Percentiles rank a stretch among this genome's conserved stretches.
Conservation (phyloP, 1,140 invertebrate species). For the Cepaea nemoralis region DNA sequence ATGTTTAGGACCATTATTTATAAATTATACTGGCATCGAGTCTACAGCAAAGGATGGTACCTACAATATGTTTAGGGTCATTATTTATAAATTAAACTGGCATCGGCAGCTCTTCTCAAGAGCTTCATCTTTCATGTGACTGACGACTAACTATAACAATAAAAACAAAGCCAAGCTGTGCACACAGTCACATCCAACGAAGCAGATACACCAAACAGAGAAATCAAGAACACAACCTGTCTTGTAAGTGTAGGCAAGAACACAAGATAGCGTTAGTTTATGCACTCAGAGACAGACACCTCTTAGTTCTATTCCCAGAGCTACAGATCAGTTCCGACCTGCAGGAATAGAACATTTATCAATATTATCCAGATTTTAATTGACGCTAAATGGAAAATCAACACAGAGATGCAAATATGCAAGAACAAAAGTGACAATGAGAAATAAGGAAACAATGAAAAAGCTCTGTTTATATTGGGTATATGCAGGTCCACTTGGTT, state of each 20-base stretch:
- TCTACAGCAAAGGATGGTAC: too few species aligned
- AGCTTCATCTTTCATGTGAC: too few species aligned
- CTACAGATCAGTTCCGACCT: slow-evolving; percentile 29
- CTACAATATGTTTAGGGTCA: too few species aligned
- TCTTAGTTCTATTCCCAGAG: slow-evolving; percentile 32
- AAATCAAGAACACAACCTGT: background rate
- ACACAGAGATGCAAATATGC: background rate
- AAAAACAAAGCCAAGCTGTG: background rate
- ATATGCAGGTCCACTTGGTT: too few species aligned
- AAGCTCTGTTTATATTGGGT: too few species aligned
- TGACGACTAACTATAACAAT: too few species aligned
- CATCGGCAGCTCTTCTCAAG: too few species aligned
- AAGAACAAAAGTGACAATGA: background rate
- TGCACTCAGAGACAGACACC: slow-evolving; percentile 30
- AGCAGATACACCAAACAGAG: background rate
- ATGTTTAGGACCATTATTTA: too few species aligned
- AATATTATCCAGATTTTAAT: background rate
- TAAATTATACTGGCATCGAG: too few species aligned
- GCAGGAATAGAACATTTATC: background rate
- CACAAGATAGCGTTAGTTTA: background rate
- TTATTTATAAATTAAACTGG: too few species aligned
- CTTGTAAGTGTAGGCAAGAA: background rate
- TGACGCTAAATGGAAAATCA: background rate
- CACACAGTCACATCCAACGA: background rate
- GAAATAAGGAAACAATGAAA: background rate